These are phyloP conservation scores for Anneissia japonica DNA, from an alignment of 35 echinoderm and acorn worm species.

Conservation along the genomic window DNA sequence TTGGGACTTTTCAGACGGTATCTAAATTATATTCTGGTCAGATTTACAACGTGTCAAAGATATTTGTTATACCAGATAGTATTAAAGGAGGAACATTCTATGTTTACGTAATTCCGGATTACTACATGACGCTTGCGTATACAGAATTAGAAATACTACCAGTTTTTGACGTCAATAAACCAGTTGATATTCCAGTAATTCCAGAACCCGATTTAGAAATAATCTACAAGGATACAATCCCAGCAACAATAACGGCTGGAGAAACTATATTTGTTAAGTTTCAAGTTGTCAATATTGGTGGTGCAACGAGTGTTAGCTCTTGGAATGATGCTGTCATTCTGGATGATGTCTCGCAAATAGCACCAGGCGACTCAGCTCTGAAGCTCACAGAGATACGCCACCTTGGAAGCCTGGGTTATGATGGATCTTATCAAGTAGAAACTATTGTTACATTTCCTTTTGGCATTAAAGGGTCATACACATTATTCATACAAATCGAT, in stretches of 20 bases:
- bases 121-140: background rate
- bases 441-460: background rate
- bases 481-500: constrained; percentile 17
- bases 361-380: background rate
- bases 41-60: background rate
- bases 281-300: constrained; percentile 25
- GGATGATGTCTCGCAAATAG: background rate
- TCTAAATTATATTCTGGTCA: background rate
- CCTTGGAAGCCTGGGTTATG: background rate
- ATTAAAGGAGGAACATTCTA: background rate
- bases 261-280: background rate
- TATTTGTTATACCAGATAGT: background rate
- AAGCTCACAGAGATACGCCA: background rate
- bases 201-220: background rate
- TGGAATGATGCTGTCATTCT: constrained; percentile 37
- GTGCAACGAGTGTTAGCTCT: constrained; percentile 10
- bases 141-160: background rate
- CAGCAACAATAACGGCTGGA: background rate
- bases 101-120: background rate
- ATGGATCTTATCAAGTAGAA: background rate
- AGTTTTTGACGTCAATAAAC: background rate
- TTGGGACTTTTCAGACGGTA: background rate
- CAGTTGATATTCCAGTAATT: background rate
- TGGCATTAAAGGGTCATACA: background rate
- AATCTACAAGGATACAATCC: background rate